phyloP scores from a whole-genome alignment of 1,140 invertebrate genomes.

The Drosophila dunni region DNA sequence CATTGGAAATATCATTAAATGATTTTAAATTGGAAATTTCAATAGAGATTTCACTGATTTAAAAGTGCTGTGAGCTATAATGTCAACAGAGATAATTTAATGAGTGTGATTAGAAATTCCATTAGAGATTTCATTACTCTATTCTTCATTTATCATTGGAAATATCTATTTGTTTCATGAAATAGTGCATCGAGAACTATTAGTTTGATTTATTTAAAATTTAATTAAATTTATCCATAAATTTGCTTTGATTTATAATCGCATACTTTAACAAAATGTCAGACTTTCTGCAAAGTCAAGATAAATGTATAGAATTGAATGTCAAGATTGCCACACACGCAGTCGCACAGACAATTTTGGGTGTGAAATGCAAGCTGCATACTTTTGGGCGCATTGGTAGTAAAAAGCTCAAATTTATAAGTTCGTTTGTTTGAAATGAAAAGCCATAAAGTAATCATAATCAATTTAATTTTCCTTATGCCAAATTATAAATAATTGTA shows the following conservation, averaged over 20 bases:
- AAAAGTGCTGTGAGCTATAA: no score
- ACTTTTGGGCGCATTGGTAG: conserved; percentile 9
- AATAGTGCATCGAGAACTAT: no score
- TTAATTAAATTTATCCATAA: no score
- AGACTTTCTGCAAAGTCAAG: neutral
- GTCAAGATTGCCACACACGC: neutral
- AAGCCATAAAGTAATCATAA: conserved; percentile 5
- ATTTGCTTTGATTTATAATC: neutral
- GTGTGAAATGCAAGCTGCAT: conserved; percentile 19
- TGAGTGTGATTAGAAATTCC: neutral
- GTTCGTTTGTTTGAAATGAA: neutral
- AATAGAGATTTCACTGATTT: no score
- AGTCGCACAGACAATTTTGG: no score
- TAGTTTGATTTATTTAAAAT: no score
- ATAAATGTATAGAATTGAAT: conserved; percentile 9
- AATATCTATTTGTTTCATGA: neutral
- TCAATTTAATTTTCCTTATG: conserved; percentile 6
- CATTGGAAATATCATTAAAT: neutral
- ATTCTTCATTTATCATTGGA: neutral
- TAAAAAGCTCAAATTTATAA: neutral
- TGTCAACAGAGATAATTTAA: no score
- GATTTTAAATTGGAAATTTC: neutral
- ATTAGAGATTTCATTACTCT: neutral
- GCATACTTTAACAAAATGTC: neutral
- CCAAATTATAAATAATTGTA: conserved; percentile 24